A percentile compares a stretch with the other conserved stretches of the same genome.
Evolutionary conservation across 2,888 invertebrate genomes (phyloP).

Genomic region (Chymomyza caudatula): DNA sequence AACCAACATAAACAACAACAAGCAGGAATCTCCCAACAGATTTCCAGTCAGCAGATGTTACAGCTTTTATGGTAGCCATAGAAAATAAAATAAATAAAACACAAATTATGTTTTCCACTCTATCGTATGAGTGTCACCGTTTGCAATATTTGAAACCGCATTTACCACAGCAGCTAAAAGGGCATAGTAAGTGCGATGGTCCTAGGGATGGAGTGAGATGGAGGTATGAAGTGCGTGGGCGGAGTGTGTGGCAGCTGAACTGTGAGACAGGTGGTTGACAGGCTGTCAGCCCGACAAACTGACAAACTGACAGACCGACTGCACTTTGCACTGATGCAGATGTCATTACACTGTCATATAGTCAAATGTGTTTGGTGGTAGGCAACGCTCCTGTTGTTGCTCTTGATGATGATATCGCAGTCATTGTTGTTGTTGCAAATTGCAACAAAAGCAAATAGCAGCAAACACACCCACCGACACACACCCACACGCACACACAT

Average conservation of each 20-base stretch:
- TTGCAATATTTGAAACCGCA: constrained; percentile 73
- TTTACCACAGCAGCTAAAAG: constrained; percentile 42
- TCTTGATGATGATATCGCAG: constrained; percentile 46
- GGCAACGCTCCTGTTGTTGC: neutral
- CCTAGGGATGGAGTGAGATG: neutral
- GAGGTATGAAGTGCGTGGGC: neutral
- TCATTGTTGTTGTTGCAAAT: constrained; percentile 38
- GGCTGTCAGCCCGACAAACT: neutral
- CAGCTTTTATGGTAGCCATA: constrained; percentile 4
- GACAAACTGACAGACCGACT: neutral
- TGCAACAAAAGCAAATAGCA: constrained; percentile 21
- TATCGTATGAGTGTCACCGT: constrained; percentile 30
- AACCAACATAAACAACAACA: constrained; percentile 32
- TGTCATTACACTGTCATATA: constrained; percentile 45
- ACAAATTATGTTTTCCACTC: constrained; percentile 6
- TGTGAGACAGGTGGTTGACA: neutral
- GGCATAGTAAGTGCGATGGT: too few relatives aligned
- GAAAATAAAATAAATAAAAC: constrained; percentile 53
- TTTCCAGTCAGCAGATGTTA: constrained; percentile 34
- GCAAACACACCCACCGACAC: too few relatives aligned
- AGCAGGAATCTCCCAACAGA: constrained; percentile 3
- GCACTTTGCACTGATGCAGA: constrained; percentile 28
- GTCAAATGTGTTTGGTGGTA: constrained; percentile 1
- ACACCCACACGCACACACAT: constrained; percentile 9
- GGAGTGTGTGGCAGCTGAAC: neutral